Percentiles rank a stretch among this genome's conserved stretches.
phyloP scores from a whole-genome alignment of 2,797 vertebrate species.

The Percopsis omiscomaycus region DNA sequence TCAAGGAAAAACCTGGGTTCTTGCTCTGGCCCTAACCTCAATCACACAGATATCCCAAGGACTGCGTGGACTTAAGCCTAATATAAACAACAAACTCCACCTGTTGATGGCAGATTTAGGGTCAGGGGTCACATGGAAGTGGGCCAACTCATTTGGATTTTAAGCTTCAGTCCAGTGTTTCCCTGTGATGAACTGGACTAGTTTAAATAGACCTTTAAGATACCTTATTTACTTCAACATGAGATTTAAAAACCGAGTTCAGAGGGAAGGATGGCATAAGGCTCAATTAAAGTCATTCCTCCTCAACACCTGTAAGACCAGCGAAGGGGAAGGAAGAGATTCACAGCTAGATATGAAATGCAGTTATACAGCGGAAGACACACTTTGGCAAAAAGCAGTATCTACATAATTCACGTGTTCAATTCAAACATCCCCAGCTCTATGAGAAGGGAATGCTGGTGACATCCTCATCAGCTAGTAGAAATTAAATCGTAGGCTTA shows the following conservation, averaged over 20 bases:
- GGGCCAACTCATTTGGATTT: background rate
- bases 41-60: too few relatives aligned
- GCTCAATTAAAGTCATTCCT: constrained; percentile 25
- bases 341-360: constrained; percentile 51
- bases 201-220: constrained; percentile 43
- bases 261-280: constrained; percentile 33
- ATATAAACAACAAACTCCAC: too few relatives aligned
- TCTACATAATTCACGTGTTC: constrained; percentile 57
- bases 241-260: background rate
- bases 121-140: constrained; percentile 1
- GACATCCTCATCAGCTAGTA: constrained; percentile 27
- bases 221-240: constrained; percentile 21
- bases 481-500: constrained; percentile 49
- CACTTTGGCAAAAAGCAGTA: constrained; percentile 73
- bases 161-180: background rate
- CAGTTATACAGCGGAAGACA: constrained; percentile 58
- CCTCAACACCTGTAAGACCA: constrained; percentile 20
- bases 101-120: too few relatives aligned
- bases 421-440: constrained; percentile 54
- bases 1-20: constrained; percentile 24
- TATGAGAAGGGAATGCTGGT: constrained; percentile 37
- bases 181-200: constrained; percentile 11
- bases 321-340: constrained; percentile 23
- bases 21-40: constrained; percentile 38
- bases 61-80: too few relatives aligned